These are phyloP conservation scores for Tolypeutes matacus DNA, from an alignment of 2,797 vertebrate species.

Conservation along the genomic window DNA sequence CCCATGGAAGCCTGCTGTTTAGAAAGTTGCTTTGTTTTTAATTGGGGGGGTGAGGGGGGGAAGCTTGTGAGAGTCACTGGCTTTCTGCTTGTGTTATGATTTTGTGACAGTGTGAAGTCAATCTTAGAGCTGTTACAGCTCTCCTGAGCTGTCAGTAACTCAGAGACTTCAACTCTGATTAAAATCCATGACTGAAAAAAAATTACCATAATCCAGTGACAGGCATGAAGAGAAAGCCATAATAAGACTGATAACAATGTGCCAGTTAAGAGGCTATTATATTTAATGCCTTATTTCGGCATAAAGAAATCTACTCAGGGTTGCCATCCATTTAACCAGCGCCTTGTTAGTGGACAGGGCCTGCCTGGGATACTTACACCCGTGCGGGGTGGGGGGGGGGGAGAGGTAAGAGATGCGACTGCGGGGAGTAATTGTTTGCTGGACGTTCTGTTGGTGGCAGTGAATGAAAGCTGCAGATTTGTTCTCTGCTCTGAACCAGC, in stretches of 20 bases:
- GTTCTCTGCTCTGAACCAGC: background rate
- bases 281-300: conserved; percentile 75
- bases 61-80: conserved; percentile 52
- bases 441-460: conserved; percentile 44
- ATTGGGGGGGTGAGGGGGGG: conserved; percentile 69
- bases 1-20: conserved; percentile 65
- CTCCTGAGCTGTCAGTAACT: conserved; percentile 84
- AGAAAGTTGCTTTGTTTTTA: conserved; percentile 80
- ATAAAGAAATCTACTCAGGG: conserved; percentile 64
- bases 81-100: conserved; percentile 78
- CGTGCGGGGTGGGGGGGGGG: conserved; percentile 46
- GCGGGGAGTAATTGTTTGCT: conserved; percentile 64
- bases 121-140: conserved; percentile 72
- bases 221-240: conserved; percentile 85
- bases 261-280: conserved; percentile 82
- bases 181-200: conserved; percentile 84
- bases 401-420: conserved; percentile 68
- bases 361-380: background rate
- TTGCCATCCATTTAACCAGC: conserved; percentile 65
- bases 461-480: background rate
- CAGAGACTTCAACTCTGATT: conserved; percentile 84
- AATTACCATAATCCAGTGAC: conserved; percentile 87
- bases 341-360: conserved; percentile 68
- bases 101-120: conserved; percentile 83
- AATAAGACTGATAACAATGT: conserved; percentile 84